Base-by-base conservation (phyloP, 2,888 invertebrate species). In the Phoenoteleia sp. region DNA sequence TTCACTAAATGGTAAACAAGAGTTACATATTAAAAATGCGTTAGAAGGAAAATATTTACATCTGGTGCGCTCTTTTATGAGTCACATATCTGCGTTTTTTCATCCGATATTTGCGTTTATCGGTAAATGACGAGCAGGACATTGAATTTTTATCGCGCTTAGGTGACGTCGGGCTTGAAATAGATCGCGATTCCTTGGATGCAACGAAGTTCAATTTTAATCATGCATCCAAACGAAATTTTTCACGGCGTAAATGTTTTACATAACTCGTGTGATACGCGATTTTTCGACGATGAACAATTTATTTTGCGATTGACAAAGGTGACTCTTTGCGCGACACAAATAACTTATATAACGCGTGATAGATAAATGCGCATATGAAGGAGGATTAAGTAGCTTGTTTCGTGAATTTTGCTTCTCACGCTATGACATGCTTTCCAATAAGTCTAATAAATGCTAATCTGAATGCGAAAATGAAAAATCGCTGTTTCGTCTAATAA, bases 201-300 rank as follows among this genome's bases (percentile, higher is more conserved):
- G 17, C 23, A 25, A 54, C 19, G 29, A 52, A 36, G 67, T 23
- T 54, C 49, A 66, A 58, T 60, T 75, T 58, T 36, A 64, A 42
- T 52, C 36, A 17, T 42, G 54, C 60, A 60, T 42, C 58, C 49
- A 62, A 58, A 74, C 67, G 36, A 76, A 83, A 64, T 75, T 74
- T 81, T 36, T 19, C 69, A 39, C 81, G 69, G 62, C 82, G 72
- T 72, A 75, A 80, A 80, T 56, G 69, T 54, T 91, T 92, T 93
- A 93, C 92, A 91, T 92, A 93, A 93, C 89, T 84, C 72, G 81
- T 84, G 86, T 88, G 91, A 92, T 91, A 92, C 91, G 91, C 90
- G 91, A 90, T 90, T 91, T 93, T 93, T 93, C 92, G 92, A 92
- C 91, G 92, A 93, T 93, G 92, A 93, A 93, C 92, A 92, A 93